Evolutionary conservation across 2,888 invertebrate genomes (phyloP).

Genomic region (Mythimna ferrago): DNA sequence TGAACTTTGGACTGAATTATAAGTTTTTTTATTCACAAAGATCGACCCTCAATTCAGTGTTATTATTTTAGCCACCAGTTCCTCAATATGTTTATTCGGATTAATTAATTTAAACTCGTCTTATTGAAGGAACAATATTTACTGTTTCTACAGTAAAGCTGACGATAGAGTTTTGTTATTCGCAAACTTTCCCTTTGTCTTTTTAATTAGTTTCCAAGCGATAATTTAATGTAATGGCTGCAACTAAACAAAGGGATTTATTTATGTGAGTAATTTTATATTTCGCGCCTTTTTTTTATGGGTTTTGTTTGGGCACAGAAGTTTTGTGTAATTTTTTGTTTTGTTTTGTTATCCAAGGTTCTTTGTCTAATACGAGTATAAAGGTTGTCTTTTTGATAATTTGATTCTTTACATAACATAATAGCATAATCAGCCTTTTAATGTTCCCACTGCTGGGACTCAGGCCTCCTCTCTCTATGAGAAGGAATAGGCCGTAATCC

Average conservation of each 20-base stretch:
- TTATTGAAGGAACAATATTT: conserved; percentile 27
- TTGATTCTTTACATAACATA: too few species aligned
- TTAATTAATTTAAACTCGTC: conserved; percentile 20
- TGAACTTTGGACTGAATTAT: too few species aligned
- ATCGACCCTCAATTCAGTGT: too few species aligned
- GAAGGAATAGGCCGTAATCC: too few species aligned
- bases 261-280: conserved; percentile 30
- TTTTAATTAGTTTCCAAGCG: conserved; percentile 58
- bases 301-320: neutral
- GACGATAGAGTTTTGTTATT: conserved; percentile 41
- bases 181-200: conserved; percentile 51
- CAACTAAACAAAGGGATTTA: conserved; percentile 44
- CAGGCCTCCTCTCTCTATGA: too few species aligned
- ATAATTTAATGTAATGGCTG: conserved; percentile 51
- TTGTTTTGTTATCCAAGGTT: neutral
- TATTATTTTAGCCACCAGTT: too few species aligned
- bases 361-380: too few species aligned
- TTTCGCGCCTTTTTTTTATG: conserved; percentile 1
- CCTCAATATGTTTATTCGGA: neutral
- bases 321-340: neutral
- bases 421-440: too few species aligned
- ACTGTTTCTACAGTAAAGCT: conserved; percentile 12
- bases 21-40: too few species aligned
- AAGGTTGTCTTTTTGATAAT: too few species aligned
- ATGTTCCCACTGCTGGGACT: too few species aligned